Evolutionary conservation across 2,113 vertebrate species (phyloP).

Genomic region (Thoracochromis brauschi): DNA sequence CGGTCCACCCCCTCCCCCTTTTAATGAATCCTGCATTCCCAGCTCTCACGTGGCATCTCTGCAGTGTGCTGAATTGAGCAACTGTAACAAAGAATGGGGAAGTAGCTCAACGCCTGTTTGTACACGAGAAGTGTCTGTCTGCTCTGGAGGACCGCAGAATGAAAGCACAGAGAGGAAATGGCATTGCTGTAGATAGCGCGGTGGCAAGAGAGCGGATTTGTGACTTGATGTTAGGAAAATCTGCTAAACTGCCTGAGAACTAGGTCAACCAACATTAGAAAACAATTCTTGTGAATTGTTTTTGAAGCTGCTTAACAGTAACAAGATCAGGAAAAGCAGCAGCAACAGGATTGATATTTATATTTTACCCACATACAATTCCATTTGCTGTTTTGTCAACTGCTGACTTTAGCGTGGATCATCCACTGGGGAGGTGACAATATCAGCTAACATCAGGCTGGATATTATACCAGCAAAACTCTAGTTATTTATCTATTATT

Average conservation of each 20-base stretch:
- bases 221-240: conserved; percentile 15
- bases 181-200: neutral
- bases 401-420: neutral
- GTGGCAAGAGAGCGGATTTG: neutral
- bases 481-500: neutral
- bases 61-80: conserved; percentile 56
- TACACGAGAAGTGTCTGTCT: conserved; percentile 37
- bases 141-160: neutral
- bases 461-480: neutral
- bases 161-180: conserved; percentile 24
- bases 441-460: neutral
- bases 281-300: conserved; percentile 23
- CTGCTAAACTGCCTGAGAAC: neutral
- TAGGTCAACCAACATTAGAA: conserved; percentile 8
- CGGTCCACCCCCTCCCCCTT: neutral
- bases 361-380: neutral
- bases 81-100: conserved; percentile 67
- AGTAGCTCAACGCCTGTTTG: conserved; percentile 61
- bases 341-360: neutral
- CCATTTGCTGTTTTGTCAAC: neutral
- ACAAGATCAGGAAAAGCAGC: neutral
- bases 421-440: neutral
- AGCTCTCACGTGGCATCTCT: conserved; percentile 58
- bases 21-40: conserved; percentile 59
- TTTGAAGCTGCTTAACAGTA: neutral